Evolutionary conservation across 2,888 invertebrate species (phyloP), one percentile per base, ranked within the genome.

Genomic region (Drosophila fungiperda): DNA sequence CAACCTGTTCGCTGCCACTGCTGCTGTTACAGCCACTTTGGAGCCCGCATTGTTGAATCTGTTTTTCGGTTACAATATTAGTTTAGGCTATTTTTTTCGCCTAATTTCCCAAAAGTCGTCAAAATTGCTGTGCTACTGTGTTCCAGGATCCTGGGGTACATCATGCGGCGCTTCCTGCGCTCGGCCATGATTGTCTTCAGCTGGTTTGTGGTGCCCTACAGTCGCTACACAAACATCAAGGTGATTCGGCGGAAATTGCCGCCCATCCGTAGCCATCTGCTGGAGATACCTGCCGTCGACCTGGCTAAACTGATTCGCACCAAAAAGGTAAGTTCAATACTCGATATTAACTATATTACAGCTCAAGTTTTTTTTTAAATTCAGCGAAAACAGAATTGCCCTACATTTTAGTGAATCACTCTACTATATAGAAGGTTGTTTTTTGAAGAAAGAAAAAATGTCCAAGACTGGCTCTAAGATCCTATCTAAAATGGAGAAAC

Each of bases 301-400:
- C 93, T 97, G 69, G 95, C 97, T 7, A 94, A 94, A 83, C 95
- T 95, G 94, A 97, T 97, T 88, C 94, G 97, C 90, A 95, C 93
- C 58, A 94, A 93, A 94, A 94, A 96, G 95, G 96, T 96, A 67
- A 92, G 92, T 92, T 40, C 58, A 40, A 48, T 58, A 5, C 23
- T 26, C n/a, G 26, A 29, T 11, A 29, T 38, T 5, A 50, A 35
- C 36, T 29, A 29, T 26, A 40, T 33, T n/a, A 11, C 49, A 32
- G 29, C 26, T 36, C 1, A 36, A 29, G 29, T 6, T 29, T 29
- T 23, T 20, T 57, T 62, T 58, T 62, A 23, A 60, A n/a, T 33
- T 35, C 69, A 33, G 26, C 20, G 6, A 42, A 42, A 20, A 20
- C 20, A 42, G 2, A 12, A 42, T 6, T 11, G 12, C 20, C 7